Base-by-base conservation (phyloP, 1,140 invertebrate species). In the Lepidotrigona ventralis region DNA sequence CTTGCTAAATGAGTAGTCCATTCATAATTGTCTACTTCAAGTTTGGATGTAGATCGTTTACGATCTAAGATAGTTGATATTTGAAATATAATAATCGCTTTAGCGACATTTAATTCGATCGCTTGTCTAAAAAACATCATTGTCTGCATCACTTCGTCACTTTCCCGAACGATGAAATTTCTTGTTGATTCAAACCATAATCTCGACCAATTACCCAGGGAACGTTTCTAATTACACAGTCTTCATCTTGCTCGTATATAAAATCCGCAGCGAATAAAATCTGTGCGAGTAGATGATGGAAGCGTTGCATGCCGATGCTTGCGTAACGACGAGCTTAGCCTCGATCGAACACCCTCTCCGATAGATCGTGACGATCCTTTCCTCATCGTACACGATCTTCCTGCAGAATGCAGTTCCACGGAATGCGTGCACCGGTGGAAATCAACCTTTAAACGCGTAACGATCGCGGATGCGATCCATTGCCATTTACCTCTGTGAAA, bases 301-400 rank as follows among this genome's bases (percentile, higher is more conserved):
- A 66, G 21, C 19, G 56, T 85, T 81, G 76, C 84, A 60, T 83
- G 64, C 68, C 54, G 81, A 84, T 70, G 83, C 71, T 87, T 87
- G 79, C 85, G 79, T 76, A 88, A 88, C 58, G 72, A 81, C 73
- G n/a, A 73, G 60, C 54, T 68, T 56, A 82, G 63, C 60, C 63
- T 54, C 73, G 81, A 77, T 86, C 81, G n/a, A 54, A 26, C 69
- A 68, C 66, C 80, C 66, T 83, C 58, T 26, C 53, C 79, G 46
- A 83, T 46, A 8, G 39, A 46, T 83, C 19, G 23, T 63, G 58
- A n/a, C n/a, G n/a, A n/a, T n/a, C 17, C 51, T 66, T 54, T 56
- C 71, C 19, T 21, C 53, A n/a, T 63, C 39, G 6, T 8, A 8
- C 39, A 46, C 39, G 56, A 86, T 72, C 58, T 77, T 77, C 75